Conservation (phyloP, 2,113 vertebrate species). For the Cavia aperea region DNA sequence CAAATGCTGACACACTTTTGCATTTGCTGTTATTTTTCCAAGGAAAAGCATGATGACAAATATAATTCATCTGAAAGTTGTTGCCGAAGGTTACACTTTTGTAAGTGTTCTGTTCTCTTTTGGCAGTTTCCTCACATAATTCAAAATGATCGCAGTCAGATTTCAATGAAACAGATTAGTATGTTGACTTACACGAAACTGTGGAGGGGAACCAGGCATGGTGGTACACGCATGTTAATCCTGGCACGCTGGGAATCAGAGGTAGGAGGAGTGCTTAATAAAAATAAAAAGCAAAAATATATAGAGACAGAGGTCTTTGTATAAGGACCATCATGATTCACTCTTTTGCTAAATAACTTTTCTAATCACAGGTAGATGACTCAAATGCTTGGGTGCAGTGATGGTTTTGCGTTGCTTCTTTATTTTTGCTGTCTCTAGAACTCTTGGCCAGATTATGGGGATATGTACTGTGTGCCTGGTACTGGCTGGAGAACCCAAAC, state of each 20-base stretch:
- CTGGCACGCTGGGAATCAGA: neutral
- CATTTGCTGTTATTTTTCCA: neutral
- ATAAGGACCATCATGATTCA: neutral
- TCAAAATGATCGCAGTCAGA: neutral
- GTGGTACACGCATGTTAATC: neutral
- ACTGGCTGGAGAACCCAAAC: neutral
- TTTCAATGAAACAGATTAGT: neutral
- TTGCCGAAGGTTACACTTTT: neutral
- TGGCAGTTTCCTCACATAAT: neutral
- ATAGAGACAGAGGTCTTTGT: neutral
- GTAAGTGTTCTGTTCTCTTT: neutral
- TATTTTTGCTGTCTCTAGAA: neutral
- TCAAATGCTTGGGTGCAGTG: neutral
- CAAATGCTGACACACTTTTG: neutral
- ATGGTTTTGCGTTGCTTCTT: neutral
- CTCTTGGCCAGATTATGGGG: accelerated
- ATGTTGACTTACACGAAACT: neutral
- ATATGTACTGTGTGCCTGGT: neutral
- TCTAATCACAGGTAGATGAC: neutral
- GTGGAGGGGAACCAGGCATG: neutral
- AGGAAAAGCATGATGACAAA: neutral
- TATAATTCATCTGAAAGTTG: neutral
- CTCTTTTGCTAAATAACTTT: neutral
- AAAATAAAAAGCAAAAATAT: neutral
- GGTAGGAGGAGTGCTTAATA: neutral